Evolutionary conservation across 2,888 invertebrate genomes (phyloP), one percentile per base, ranked within the genome.

Genomic region (Onchidella celtica): DNA sequence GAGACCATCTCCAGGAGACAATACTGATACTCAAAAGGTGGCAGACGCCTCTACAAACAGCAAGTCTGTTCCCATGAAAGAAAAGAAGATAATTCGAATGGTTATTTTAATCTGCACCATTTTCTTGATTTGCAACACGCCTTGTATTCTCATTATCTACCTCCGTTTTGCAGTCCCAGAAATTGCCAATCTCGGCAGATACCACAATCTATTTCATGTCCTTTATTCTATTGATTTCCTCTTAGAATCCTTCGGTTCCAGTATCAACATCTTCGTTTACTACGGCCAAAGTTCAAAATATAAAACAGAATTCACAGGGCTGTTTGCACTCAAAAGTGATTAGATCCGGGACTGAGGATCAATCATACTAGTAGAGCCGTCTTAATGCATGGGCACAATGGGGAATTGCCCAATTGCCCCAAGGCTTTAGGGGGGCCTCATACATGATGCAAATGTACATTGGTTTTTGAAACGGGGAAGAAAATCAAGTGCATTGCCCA

Each of bases 81-180:
- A 61, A n/a, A 61, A 61, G 27, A 61, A 27, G n/a, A n/a, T 61
- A 14, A 61, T 27, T 24, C 61, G 27, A 9, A 61, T 61, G 61
- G 61, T 61, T 4, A 61, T 6, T n/a, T n/a, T 61, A 9, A 61
- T 61, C n/a, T 61, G 61, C 27, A 61, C 27, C 66, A 66, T 66
- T 9, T 66, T 66, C 32, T 4, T 66, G 9, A 32, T 66, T 11
- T 66, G 66, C 29, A 66, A 66, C 66, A 29, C 66, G 17, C 66
- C 66, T 3, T 66, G 66, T 32, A 66, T 66, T 21, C 6, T 66
- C 29, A 66, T 66, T 29, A 66, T 66, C 66, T 66, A 66, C 29
- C 66, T 66, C 6, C 27, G 66, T 27, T 66, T 66, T 32, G 17
- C 55, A 59, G 34, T 74, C 17, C 74, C 74, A 24, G 32, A 61